A percentile compares a stretch with the other conserved stretches of the same genome.
phyloP scores from a whole-genome alignment of 2,888 invertebrate species.

The Caenorhabditis japonica region DNA sequence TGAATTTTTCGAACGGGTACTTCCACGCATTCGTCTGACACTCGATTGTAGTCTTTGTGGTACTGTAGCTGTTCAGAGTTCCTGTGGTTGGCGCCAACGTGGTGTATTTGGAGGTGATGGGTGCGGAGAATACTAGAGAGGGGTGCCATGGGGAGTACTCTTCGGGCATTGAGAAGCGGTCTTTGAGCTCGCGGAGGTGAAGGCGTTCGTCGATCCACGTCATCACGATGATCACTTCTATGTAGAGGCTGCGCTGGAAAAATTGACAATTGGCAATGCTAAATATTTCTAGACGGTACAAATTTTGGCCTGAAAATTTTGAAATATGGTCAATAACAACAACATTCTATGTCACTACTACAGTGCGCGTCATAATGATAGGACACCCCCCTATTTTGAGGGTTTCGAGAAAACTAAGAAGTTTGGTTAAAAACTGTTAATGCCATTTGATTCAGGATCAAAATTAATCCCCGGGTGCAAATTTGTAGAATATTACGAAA shows the following conservation, averaged over 20 bases:
- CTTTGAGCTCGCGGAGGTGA: slow-evolving; percentile 69
- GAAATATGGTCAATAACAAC: neutral
- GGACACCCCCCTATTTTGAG: too few relatives aligned
- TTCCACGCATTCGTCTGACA: slow-evolving; percentile 70
- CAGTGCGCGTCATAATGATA: too few relatives aligned
- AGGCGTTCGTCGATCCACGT: slow-evolving; percentile 74
- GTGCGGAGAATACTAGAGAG: slow-evolving; percentile 37
- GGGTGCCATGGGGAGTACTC: slow-evolving; percentile 61
- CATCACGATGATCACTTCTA: slow-evolving; percentile 65
- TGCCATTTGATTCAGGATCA: too few relatives aligned
- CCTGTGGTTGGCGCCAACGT: slow-evolving; percentile 41
- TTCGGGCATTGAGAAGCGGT: slow-evolving; percentile 64
- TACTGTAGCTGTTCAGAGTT: slow-evolving; percentile 33
- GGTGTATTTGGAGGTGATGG: slow-evolving; percentile 41
- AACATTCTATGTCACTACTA: neutral
- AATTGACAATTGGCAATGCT: too few relatives aligned
- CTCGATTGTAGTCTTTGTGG: slow-evolving; percentile 40
- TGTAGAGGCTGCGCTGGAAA: slow-evolving; percentile 56
- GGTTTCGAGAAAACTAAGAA: too few relatives aligned
- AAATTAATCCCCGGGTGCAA: too few relatives aligned
- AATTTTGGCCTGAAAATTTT: too few relatives aligned
- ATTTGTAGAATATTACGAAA: too few relatives aligned
- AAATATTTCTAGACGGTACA: too few relatives aligned
- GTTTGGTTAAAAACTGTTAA: too few relatives aligned
- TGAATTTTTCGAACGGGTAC: slow-evolving; percentile 71